A percentile compares a stretch with the other conserved stretches of the same genome.
Evolutionary conservation across 2,888 invertebrate genomes (phyloP).

Genomic region (Seladonia tumulorum): DNA sequence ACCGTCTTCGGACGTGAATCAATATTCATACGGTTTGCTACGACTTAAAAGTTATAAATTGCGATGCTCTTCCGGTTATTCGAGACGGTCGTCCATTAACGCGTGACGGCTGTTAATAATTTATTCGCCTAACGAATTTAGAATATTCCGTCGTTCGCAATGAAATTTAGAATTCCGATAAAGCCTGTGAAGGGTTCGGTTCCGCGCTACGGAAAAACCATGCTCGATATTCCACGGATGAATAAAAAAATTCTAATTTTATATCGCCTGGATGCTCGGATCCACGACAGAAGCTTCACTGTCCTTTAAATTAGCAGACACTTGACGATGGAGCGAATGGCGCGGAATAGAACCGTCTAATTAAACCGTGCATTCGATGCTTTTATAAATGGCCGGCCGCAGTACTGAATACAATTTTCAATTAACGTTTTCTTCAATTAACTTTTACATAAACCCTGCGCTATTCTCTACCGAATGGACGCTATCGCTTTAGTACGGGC

Average conservation of each 20-base stretch:
- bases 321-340: neutral
- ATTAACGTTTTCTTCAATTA: neutral
- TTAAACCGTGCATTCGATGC: neutral
- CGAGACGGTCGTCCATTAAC: neutral
- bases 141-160: neutral
- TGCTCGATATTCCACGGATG: neutral
- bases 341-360: neutral
- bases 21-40: neutral
- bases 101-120: constrained; percentile 2
- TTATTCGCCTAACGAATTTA: neutral
- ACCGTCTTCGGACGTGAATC: neutral
- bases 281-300: neutral
- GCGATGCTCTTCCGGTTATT: neutral
- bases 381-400: neutral
- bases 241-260: constrained; percentile 5
- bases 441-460: neutral
- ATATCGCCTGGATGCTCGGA: neutral
- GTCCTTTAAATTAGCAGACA: constrained; percentile 5
- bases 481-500: neutral
- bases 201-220: neutral
- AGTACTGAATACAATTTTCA: neutral
- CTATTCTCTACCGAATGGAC: neutral
- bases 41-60: neutral
- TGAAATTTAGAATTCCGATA: constrained; percentile 3
- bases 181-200: neutral